These are phyloP conservation scores for Sylvicola cinctus DNA, from an alignment of 2,888 invertebrate species.

Conservation along the genomic window DNA sequence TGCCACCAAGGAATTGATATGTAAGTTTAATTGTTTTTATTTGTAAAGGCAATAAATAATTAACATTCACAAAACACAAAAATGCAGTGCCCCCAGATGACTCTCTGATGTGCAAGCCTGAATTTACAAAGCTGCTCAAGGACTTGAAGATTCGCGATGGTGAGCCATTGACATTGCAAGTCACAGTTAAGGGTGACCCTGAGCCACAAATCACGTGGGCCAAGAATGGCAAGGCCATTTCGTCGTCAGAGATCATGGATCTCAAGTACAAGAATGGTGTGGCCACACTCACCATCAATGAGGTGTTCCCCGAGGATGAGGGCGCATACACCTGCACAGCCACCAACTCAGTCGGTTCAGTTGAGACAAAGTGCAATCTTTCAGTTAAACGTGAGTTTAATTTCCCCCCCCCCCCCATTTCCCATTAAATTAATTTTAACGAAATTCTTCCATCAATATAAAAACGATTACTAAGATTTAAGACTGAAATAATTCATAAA, in stretches of 20 bases:
- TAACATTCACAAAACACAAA: background rate
- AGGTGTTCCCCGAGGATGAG: conserved; percentile 90
- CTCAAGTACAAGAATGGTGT: conserved; percentile 80
- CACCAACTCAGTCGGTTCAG: conserved; percentile 72
- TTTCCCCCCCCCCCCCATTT: background rate
- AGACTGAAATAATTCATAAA: background rate
- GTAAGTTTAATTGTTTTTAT: conserved; percentile 30
- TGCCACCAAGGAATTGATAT: conserved; percentile 70
- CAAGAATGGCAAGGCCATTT: conserved; percentile 57
- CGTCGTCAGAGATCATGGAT: conserved; percentile 68
- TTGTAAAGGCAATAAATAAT: background rate
- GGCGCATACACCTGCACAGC: conserved; percentile 79
- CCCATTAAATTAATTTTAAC: conserved; percentile 2
- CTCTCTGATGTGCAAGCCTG: conserved; percentile 68
- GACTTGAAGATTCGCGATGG: conserved; percentile 69
- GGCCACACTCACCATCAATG: conserved; percentile 72
- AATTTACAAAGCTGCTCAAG: conserved; percentile 57
- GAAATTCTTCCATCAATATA: no score
- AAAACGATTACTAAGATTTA: background rate
- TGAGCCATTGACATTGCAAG: conserved; percentile 61
- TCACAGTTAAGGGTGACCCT: conserved; percentile 76
- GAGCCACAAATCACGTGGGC: conserved; percentile 82
- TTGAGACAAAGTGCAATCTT: conserved; percentile 66
- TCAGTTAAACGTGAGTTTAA: conserved; percentile 55
- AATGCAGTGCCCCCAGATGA: conserved; percentile 62